These are phyloP conservation scores for Pteropus rufus DNA, from an alignment of 2,797 vertebrate genomes.

Conservation along the genomic window DNA sequence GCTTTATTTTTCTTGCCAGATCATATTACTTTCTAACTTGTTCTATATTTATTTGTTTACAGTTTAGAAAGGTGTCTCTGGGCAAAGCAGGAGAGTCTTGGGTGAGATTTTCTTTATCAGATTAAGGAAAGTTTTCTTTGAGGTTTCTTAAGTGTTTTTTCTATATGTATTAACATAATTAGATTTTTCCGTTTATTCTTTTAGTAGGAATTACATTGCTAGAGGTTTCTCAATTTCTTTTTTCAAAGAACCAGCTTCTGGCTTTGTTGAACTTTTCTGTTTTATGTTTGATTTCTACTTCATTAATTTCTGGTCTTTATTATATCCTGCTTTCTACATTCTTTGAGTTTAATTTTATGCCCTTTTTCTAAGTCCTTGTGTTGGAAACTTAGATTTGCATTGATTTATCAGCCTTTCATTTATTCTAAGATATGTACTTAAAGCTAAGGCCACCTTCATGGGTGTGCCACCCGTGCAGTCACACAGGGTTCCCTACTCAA, in stretches of 20 bases:
- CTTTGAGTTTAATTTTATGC: neutral
- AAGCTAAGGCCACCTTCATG: neutral
- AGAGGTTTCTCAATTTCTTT: neutral
- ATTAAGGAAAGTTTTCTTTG: neutral
- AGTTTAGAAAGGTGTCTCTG: neutral
- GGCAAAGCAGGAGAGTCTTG: neutral
- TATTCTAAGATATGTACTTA: neutral
- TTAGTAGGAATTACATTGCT: neutral
- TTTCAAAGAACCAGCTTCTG: neutral
- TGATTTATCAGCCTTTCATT: neutral
- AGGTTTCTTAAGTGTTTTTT: neutral
- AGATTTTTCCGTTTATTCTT: neutral
- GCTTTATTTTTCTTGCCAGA: neutral
- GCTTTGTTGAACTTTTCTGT: neutral
- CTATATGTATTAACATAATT: neutral
- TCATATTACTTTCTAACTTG: neutral
- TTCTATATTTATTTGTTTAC: neutral
- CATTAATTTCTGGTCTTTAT: neutral
- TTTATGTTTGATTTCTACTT: neutral
- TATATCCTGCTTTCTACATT: neutral
- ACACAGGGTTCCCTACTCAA: neutral
- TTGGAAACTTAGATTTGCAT: neutral
- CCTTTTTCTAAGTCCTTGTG: neutral
- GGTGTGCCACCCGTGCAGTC: neutral
- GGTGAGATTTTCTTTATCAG: neutral